Evolutionary conservation across 2,113 vertebrate genomes (phyloP).

Genomic region (Lagenorhynchus albirostris): DNA sequence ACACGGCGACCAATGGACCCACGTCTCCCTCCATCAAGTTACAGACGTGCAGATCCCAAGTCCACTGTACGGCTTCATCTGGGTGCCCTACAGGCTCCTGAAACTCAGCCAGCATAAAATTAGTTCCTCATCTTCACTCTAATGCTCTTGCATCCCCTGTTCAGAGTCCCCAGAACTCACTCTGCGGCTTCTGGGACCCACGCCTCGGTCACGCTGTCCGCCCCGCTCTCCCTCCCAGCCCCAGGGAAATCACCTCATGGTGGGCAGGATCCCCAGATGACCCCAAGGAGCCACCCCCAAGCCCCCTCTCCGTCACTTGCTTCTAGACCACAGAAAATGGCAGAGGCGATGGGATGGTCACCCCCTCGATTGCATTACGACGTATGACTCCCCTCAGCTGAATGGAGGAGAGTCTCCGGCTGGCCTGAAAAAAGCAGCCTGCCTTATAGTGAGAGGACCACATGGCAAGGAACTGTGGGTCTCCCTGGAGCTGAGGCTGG

Average conservation of each 20-base stretch:
- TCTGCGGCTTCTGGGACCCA: neutral
- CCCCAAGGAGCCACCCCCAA: neutral
- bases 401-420: neutral
- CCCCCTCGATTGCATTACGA: rapidly evolving
- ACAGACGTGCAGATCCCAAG: neutral
- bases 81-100: neutral
- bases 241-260: neutral
- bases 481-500: neutral
- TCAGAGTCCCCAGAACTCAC: neutral
- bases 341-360: neutral
- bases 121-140: neutral
- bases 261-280: neutral
- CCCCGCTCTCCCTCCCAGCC: no score
- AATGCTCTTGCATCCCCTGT: neutral
- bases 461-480: rapidly evolving
- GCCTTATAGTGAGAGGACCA: neutral
- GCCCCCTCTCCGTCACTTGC: neutral
- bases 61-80: neutral
- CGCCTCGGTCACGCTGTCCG: no score
- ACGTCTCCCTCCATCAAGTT: neutral
- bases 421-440: neutral
- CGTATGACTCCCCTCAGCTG: neutral
- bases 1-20: neutral
- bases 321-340: neutral
- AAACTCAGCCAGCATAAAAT: neutral